phyloP scores from a whole-genome alignment of 2,888 invertebrate genomes.

The Monoplex corrugatus region DNA sequence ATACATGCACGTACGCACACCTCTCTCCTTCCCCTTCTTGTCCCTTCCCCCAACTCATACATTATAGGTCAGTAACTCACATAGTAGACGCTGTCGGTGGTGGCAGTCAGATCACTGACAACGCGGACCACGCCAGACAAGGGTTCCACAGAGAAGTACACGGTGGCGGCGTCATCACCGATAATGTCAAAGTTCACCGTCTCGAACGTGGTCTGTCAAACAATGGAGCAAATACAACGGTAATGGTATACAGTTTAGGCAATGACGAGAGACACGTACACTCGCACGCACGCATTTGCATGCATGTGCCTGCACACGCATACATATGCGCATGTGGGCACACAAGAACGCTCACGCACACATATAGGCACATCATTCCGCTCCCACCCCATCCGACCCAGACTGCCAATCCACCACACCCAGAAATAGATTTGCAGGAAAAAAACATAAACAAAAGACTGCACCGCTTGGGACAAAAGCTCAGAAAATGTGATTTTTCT shows the following conservation, averaged over 20 bases:
- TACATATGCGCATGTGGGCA: not conserved
- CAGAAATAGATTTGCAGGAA: no score
- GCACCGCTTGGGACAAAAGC: no score
- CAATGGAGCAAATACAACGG: not conserved
- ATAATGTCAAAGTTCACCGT: constrained; percentile 67
- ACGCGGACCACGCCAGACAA: constrained; percentile 61
- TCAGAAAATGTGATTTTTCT: no score
- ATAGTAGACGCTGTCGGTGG: constrained; percentile 54
- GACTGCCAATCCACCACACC: no score
- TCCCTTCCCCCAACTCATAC: no score
- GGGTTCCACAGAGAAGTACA: constrained; percentile 71
- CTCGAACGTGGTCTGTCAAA: constrained; percentile 64
- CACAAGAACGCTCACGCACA: no score
- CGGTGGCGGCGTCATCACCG: constrained; percentile 74
- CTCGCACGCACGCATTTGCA: not conserved
- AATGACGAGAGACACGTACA: not conserved
- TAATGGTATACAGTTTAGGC: no score
- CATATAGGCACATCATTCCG: no score
- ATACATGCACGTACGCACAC: no score
- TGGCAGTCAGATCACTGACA: constrained; percentile 56
- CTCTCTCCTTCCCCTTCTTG: no score
- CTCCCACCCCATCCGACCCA: no score
- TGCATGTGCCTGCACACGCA: not conserved
- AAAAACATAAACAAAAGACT: no score
- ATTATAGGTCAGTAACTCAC: constrained; percentile 38